Evolutionary conservation across 1,140 invertebrate genomes (phyloP), one percentile per base, ranked within the genome.

Genomic region (Druon quercuslanigerum): DNA sequence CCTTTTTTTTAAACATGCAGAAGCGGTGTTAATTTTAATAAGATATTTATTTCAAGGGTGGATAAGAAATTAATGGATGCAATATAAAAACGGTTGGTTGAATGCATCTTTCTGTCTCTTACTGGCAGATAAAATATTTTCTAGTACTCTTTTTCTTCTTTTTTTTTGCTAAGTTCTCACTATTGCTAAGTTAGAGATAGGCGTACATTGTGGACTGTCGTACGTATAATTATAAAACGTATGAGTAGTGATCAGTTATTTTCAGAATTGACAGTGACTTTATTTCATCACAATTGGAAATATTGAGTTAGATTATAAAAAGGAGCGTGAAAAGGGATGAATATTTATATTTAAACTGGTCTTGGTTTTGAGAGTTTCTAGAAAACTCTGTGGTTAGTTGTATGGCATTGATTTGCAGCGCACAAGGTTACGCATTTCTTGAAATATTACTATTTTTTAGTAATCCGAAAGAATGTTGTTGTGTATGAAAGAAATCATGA

Each of bases 321-420:
- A n/a, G 14, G 25, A 33, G 40, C 40, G 40, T 6, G 40, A 8
- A 46, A 46, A 40, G 7, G n/a, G 60, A 40, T 66, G 13, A 40
- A 33, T 33, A 33, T 66, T 66, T 66, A 16, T 40, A 66, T 66
- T 66, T 40, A 40, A 40, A 66, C 40, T 66, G n/a, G 60, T 46
- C n/a, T 40, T 66, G n/a, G 60, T 46, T 66, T 66, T 66, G 60
- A 46, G 25, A 66, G 40, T 66, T n/a, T 66, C 9, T 66, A 33
- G 9, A 66, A 40, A 66, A 14, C 25, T 66, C 60, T 66, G 40
- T 40, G 13, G 60, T 33, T 66, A 66, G n/a, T 66, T 33, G 1
- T 40, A 40, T 40, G 40, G n/a, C 40, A 66, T 25, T 40, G 33
- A 66, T 66, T 20, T 66, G 33, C 60, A 66, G 40, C 60, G 60